A percentile compares a stretch with the other conserved stretches of the same genome.
Evolutionary conservation across 2,888 invertebrate genomes (phyloP).

Genomic region (Hermodice carunculata): DNA sequence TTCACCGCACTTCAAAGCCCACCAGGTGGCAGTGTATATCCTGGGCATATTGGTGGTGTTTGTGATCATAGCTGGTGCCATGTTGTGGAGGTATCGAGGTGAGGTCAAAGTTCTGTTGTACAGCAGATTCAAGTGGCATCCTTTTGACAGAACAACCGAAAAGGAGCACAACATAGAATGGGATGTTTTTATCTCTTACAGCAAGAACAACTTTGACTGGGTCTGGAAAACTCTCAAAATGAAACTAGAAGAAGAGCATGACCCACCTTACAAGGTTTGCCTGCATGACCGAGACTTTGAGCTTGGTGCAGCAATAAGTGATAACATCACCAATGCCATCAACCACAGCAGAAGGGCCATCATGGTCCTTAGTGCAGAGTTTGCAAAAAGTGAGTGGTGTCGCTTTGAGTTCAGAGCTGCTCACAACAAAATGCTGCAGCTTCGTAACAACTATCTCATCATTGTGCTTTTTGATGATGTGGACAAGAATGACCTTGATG

Average conservation of each 20-base stretch:
- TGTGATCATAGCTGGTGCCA: background rate
- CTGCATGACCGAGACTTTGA: conserved; percentile 9
- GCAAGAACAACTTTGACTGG: background rate
- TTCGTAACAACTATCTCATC: conserved; percentile 9
- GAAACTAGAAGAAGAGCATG: background rate
- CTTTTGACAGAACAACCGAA: background rate
- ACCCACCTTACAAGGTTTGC: background rate
- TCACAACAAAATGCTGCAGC: conserved; percentile 3
- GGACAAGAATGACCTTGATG: conserved; percentile 7
- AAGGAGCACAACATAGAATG: conserved; percentile 6
- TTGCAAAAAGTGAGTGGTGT: conserved; percentile 15
- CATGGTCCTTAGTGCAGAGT: conserved; percentile 10
- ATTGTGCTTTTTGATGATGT: conserved; percentile 5
- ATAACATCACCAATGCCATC: conserved; percentile 5
- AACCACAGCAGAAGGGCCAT: conserved; percentile 8
- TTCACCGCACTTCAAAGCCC: no score
- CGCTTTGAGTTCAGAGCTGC: conserved; percentile 8
- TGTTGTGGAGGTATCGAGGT: background rate
- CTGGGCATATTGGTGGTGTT: background rate
- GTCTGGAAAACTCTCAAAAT: background rate
- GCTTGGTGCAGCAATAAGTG: conserved; percentile 5
- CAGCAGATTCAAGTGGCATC: conserved; percentile 14
- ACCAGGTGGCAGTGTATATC: no score
- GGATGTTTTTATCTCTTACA: conserved; percentile 15
- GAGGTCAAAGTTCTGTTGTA: conserved; percentile 12